Evolutionary conservation across 2,888 invertebrate genomes (phyloP).

Genomic region (Amorpha juglandis): DNA sequence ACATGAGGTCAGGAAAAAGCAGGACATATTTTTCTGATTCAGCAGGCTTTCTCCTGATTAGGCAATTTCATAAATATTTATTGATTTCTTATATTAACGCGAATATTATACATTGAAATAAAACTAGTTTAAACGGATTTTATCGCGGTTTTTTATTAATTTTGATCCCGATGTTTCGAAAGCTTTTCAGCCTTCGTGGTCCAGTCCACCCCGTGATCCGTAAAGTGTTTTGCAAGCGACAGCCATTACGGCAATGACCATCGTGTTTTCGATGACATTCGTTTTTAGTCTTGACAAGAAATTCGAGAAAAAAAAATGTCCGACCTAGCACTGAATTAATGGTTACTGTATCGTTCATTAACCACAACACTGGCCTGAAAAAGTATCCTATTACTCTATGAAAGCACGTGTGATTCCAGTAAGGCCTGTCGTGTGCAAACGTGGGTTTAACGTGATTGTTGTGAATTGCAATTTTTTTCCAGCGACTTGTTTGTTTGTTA

Average conservation of each 20-base stretch:
- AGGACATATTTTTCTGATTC: background rate
- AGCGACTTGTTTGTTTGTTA: background rate
- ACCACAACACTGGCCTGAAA: constrained; percentile 24
- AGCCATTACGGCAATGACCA: too few species aligned
- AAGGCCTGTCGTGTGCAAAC: constrained; percentile 1
- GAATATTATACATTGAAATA: too few species aligned
- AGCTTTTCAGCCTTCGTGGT: too few species aligned
- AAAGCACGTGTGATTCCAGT: constrained; percentile 25
- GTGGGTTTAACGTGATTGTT: background rate
- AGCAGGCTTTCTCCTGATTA: too few species aligned
- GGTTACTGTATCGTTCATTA: constrained; percentile 28
- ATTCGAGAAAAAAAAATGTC: background rate
- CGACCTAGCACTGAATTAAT: constrained; percentile 5
- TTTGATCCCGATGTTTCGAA: too few species aligned
- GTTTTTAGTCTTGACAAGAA: background rate
- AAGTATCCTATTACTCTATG: constrained; percentile 31
- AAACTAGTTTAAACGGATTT: too few species aligned
- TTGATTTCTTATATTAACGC: too few species aligned
- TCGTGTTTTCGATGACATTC: too few species aligned
- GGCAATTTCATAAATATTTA: too few species aligned
- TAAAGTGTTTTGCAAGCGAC: too few species aligned
- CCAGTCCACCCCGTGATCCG: too few species aligned
- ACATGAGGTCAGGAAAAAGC: background rate
- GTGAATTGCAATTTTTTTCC: background rate
- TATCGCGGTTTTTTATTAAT: too few species aligned